Conservation (phyloP, 2,113 vertebrate species). For the Odontesthes bonariensis region DNA sequence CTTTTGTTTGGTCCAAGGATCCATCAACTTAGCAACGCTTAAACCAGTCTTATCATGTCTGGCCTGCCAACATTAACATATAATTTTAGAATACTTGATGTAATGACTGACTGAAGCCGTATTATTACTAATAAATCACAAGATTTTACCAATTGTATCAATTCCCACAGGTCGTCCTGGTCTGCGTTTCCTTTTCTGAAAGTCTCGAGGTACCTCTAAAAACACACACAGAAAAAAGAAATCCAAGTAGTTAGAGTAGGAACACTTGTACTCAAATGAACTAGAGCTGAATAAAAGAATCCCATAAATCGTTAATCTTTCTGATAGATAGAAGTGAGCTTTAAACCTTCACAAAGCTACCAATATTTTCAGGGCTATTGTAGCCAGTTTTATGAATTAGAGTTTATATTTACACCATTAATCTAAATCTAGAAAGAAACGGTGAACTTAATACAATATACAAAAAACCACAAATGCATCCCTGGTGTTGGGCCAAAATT, state of each 20-base stretch:
- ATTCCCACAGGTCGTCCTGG: slow-evolving; percentile 72
- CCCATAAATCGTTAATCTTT: background rate
- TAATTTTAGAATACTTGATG: background rate
- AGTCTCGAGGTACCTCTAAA: slow-evolving; percentile 71
- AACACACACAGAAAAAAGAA: slow-evolving; percentile 7
- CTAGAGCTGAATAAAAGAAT: background rate
- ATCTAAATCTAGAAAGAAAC: background rate
- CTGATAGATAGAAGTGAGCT: background rate
- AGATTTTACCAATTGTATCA: slow-evolving; percentile 69
- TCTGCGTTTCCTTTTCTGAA: slow-evolving; percentile 54
- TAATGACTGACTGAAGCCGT: background rate
- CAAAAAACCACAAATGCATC: background rate
- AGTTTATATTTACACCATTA: background rate
- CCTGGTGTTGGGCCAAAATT: too few species aligned
- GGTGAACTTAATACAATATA: too few species aligned
- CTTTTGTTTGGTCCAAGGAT: slow-evolving; percentile 88
- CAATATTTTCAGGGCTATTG: background rate
- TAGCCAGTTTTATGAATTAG: too few species aligned
- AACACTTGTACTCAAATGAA: background rate
- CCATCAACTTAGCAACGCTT: slow-evolving; percentile 79
- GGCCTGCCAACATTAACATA: slow-evolving; percentile 47
- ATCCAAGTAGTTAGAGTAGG: background rate
- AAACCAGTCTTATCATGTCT: accelerated
- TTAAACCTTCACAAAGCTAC: background rate
- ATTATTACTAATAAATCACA: background rate